Evolutionary conservation across 2,888 invertebrate genomes (phyloP).

Genomic region (Laspeyria flexula): DNA sequence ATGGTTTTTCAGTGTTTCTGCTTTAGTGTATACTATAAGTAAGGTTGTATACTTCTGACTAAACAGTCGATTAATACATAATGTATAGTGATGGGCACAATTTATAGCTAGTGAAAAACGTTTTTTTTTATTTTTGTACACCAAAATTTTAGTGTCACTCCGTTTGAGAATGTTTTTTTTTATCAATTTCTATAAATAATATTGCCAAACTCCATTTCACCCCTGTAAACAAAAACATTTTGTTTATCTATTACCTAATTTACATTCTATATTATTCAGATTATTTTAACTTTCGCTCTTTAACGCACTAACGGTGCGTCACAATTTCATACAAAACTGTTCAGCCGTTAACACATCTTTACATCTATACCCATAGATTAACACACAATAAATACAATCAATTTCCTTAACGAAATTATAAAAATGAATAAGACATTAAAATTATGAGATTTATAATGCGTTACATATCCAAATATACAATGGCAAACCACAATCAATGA

Average conservation of each 20-base stretch:
- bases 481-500: slow-evolving; percentile 46
- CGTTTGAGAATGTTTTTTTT: slow-evolving; percentile 17
- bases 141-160: slow-evolving; percentile 44
- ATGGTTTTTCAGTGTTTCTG: too few species aligned
- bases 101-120: slow-evolving; percentile 44
- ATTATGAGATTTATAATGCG: slow-evolving; percentile 58
- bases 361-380: slow-evolving; percentile 48
- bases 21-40: too few species aligned
- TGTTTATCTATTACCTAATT: slow-evolving; percentile 48
- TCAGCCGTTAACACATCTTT: slow-evolving; percentile 31
- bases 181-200: slow-evolving; percentile 44
- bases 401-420: slow-evolving; percentile 50
- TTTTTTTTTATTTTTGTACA: too few species aligned
- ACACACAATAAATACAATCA: slow-evolving; percentile 58
- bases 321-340: slow-evolving; percentile 38
- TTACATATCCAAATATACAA: slow-evolving; percentile 40
- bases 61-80: slow-evolving; percentile 42
- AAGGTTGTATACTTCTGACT: too few species aligned
- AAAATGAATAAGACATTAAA: slow-evolving; percentile 51
- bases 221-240: slow-evolving; percentile 43
- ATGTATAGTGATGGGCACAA: slow-evolving; percentile 47
- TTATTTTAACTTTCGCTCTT: slow-evolving; percentile 46
- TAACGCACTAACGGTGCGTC: slow-evolving; percentile 23
- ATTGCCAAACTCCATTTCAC: slow-evolving; percentile 49
- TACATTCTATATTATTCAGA: slow-evolving; percentile 48